These are phyloP conservation scores for Nudaria mundana DNA, from an alignment of 2,888 invertebrate genomes.

Conservation along the genomic window DNA sequence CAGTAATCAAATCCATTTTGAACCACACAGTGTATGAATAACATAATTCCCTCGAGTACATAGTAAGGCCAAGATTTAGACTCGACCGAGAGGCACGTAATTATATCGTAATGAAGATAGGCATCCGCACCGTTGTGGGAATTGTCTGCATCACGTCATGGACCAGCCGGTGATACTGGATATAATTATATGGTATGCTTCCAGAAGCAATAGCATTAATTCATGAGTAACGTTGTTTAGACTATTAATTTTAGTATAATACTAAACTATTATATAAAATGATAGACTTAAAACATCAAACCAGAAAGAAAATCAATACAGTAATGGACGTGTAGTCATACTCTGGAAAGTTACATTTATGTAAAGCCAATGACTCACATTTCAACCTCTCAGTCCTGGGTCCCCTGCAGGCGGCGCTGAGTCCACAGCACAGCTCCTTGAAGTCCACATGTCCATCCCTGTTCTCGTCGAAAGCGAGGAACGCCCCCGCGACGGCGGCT, in stretches of 20 bases:
- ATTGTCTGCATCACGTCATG: background rate
- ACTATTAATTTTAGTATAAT: too few relatives aligned
- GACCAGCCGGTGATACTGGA: background rate
- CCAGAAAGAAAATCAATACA: too few relatives aligned
- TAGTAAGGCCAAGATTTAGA: background rate
- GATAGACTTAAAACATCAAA: too few relatives aligned
- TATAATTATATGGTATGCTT: too few relatives aligned
- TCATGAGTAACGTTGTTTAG: too few relatives aligned
- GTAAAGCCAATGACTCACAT: too few relatives aligned
- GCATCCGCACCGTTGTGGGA: background rate
- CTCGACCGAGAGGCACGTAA: too few relatives aligned
- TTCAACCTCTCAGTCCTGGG: constrained; percentile 93
- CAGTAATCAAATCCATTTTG: too few relatives aligned
- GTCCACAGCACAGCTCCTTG: constrained; percentile 96
- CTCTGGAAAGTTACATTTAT: too few relatives aligned
- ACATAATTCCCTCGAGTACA: background rate
- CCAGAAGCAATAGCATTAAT: background rate
- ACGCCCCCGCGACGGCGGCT: constrained; percentile 86
- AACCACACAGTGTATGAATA: too few relatives aligned
- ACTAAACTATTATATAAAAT: too few relatives aligned
- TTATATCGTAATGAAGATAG: background rate
- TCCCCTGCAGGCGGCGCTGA: constrained; percentile 95
- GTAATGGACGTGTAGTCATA: too few relatives aligned
- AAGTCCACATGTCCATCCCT: constrained; percentile 96
- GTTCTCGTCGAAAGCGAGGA: constrained; percentile 95